These are phyloP conservation scores for Gymnothorax reevesii DNA, from an alignment of 2,797 vertebrate genomes.

Conservation along the genomic window DNA sequence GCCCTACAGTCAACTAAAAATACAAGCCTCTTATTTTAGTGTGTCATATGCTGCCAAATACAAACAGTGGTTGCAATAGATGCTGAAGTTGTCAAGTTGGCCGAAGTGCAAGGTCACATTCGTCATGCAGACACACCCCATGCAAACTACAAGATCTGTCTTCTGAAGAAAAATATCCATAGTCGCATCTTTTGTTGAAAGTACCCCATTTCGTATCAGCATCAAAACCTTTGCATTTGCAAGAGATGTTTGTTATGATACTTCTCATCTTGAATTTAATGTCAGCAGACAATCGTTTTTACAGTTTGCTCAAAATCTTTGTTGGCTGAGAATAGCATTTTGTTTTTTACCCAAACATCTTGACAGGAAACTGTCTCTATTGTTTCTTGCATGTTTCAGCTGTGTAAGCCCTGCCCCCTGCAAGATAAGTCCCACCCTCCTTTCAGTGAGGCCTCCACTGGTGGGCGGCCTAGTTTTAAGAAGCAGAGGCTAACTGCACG, in stretches of 20 bases:
- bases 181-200: not conserved
- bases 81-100: too few relatives aligned
- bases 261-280: not conserved
- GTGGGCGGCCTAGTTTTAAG: not conserved
- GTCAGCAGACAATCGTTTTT: not conserved
- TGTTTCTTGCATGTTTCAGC: not conserved
- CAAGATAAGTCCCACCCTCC: not conserved
- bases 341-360: not conserved
- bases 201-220: not conserved
- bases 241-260: too few relatives aligned
- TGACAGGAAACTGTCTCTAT: not conserved
- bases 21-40: too few relatives aligned
- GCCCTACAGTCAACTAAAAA: too few relatives aligned
- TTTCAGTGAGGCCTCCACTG: not conserved
- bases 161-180: not conserved
- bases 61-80: too few relatives aligned
- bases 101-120: not conserved
- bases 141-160: too few relatives aligned
- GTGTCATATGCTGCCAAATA: too few relatives aligned
- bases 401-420: not conserved
- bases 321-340: not conserved
- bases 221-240: too few relatives aligned
- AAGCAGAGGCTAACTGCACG: not conserved
- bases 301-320: not conserved
- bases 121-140: not conserved